These are phyloP conservation scores for Lagodon rhomboides DNA, from an alignment of 2,797 vertebrate genomes.

Conservation along the genomic window DNA sequence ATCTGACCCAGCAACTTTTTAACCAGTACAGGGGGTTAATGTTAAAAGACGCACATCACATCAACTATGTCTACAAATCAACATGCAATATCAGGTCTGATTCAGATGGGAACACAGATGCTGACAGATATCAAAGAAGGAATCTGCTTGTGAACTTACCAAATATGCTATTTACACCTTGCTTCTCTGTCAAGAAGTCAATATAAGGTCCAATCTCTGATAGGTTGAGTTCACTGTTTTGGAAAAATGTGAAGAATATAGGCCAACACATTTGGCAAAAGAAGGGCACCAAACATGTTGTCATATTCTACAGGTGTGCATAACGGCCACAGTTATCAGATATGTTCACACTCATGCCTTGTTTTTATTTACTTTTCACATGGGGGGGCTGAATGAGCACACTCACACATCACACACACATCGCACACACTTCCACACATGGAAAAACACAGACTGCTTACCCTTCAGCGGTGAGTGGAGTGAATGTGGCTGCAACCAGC, in stretches of 20 bases:
- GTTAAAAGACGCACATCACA: not conserved
- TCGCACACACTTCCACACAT: not conserved
- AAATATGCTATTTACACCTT: conserved; percentile 91
- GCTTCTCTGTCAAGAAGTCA: conserved; percentile 90
- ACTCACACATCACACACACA: not conserved
- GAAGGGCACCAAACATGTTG: not conserved
- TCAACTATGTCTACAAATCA: not conserved
- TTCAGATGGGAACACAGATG: conserved; percentile 16
- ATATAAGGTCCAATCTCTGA: conserved; percentile 89
- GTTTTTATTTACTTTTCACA: not conserved
- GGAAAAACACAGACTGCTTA: conserved; percentile 68
- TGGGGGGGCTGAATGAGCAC: not conserved
- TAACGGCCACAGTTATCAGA: not conserved
- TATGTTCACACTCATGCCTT: not conserved
- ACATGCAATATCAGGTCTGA: not conserved
- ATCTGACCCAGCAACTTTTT: not conserved
- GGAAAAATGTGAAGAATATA: conserved; percentile 34
- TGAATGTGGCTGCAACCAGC: conserved; percentile 93
- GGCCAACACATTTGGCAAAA: conserved; percentile 12
- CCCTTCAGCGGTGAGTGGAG: conserved; percentile 91
- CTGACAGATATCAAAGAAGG: conserved; percentile 8
- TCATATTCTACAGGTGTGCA: not conserved
- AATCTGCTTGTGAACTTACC: conserved; percentile 86
- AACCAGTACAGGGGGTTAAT: not conserved
- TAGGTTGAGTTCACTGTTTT: conserved; percentile 90